phyloP scores from a whole-genome alignment of 1,140 invertebrate species.

The Samia ricini region DNA sequence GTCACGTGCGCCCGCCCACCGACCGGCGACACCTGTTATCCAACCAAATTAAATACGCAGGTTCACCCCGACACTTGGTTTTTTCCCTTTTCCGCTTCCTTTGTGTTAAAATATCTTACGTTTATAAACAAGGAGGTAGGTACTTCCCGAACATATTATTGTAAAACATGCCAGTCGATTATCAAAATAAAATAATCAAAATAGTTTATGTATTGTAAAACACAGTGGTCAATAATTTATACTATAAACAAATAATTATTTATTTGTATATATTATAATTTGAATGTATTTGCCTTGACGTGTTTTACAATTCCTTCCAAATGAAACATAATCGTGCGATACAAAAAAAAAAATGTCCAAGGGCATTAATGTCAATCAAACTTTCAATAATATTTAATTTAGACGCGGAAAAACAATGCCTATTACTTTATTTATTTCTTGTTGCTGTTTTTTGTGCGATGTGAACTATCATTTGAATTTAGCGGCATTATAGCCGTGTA shows the following conservation, averaged over 20 bases:
- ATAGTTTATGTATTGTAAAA: too few relatives aligned
- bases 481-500: constrained; percentile 24
- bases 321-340: constrained; percentile 8
- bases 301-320: constrained; percentile 13
- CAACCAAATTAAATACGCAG: constrained; percentile 45
- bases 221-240: too few relatives aligned
- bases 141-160: too few relatives aligned
- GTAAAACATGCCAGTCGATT: too few relatives aligned
- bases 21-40: constrained; percentile 40
- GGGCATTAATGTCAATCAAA: constrained; percentile 8
- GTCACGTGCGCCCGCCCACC: constrained; percentile 50
- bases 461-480: constrained; percentile 17
- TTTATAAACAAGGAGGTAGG: background rate
- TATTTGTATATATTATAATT: too few relatives aligned
- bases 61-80: constrained; percentile 18
- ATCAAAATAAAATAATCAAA: too few relatives aligned
- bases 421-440: too few relatives aligned
- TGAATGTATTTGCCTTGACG: too few relatives aligned
- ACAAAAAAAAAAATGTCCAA: constrained; percentile 18
- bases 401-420: constrained; percentile 18
- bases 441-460: background rate
- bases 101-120: background rate
- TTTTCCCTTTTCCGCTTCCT: constrained; percentile 28
- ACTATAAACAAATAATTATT: too few relatives aligned
- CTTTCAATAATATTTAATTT: constrained; percentile 20